Conservation (phyloP, 1,140 invertebrate genomes). For the Apis cerana region DNA sequence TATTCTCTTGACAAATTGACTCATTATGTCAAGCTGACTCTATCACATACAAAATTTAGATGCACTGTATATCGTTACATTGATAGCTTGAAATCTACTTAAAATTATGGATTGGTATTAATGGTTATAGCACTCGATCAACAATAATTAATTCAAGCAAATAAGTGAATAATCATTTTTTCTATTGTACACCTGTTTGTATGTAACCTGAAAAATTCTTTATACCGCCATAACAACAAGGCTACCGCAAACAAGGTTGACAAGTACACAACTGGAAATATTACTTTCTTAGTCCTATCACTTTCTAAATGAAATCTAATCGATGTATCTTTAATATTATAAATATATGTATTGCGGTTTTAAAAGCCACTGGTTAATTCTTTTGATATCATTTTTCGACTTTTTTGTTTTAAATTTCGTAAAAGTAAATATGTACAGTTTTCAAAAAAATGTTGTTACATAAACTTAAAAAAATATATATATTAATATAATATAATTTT, state of each 20-base stretch:
- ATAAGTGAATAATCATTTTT: conserved; percentile 5
- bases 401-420: not conserved
- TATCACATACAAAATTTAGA: not conserved
- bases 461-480: not conserved
- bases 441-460: not conserved
- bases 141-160: not conserved
- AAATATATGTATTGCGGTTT: conserved; percentile 8
- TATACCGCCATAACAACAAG: conserved; percentile 11
- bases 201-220: conserved; percentile 51
- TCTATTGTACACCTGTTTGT: conserved; percentile 5
- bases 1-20: conserved; percentile 14
- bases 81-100: not conserved
- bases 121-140: not conserved
- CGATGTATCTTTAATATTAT: conserved; percentile 20
- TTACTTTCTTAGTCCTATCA: conserved; percentile 26
- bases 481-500: not conserved
- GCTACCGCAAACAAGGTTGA: conserved; percentile 46
- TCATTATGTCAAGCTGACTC: conserved; percentile 10
- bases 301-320: conserved; percentile 47
- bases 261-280: conserved; percentile 33
- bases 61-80: not conserved
- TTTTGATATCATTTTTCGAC: not conserved
- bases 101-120: not conserved
- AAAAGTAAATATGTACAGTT: not conserved
- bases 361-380: not conserved